Evolutionary conservation across 2,113 vertebrate genomes (phyloP).

Genomic region (Erinaceus europaeus): DNA sequence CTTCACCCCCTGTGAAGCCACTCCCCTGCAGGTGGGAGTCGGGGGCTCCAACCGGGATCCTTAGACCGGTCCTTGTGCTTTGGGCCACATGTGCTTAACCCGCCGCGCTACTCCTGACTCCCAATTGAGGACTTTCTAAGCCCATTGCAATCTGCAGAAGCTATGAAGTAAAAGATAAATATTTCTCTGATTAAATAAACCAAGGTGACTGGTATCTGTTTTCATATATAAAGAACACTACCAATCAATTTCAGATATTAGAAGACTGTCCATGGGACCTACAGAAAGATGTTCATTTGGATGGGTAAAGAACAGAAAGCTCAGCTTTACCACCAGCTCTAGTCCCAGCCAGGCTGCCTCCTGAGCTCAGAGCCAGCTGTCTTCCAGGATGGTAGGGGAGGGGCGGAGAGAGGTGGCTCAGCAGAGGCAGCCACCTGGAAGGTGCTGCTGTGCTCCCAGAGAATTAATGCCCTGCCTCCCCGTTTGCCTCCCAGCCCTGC

Average conservation of each 20-base stretch:
- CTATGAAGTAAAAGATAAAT: background rate
- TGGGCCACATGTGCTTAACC: no score
- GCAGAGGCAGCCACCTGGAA: background rate
- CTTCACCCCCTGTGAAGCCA: no score
- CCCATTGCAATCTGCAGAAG: background rate
- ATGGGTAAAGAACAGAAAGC: background rate
- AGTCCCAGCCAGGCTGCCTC: background rate
- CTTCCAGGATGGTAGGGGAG: fast-evolving
- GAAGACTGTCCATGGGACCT: background rate
- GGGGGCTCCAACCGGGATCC: no score
- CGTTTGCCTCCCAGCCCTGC: constrained; percentile 81
- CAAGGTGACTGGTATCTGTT: no score
- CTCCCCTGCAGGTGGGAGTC: no score
- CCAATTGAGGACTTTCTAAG: background rate
- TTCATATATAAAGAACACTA: background rate
- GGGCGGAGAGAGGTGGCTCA: background rate
- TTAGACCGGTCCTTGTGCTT: no score
- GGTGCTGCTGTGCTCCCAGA: fast-evolving
- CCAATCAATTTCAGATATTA: background rate
- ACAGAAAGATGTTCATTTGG: background rate
- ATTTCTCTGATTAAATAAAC: background rate
- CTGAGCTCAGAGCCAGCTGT: background rate
- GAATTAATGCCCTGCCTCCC: background rate
- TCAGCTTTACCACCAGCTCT: background rate
- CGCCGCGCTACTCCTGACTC: no score